Conservation (phyloP, 2,113 vertebrate genomes). For the Cheirogaleus medius region DNA sequence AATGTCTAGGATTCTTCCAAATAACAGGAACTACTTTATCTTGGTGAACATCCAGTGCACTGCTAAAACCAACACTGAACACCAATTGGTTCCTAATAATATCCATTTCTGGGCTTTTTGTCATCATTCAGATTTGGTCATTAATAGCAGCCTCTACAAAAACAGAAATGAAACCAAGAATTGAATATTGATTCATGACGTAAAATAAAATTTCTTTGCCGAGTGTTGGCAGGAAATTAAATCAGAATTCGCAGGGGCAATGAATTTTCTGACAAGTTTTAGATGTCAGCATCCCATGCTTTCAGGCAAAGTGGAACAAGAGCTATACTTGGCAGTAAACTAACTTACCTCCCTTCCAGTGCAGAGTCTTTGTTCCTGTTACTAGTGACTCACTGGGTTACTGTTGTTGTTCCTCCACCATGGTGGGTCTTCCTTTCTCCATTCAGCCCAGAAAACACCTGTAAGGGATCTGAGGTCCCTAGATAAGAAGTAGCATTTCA, state of each 20-base stretch:
- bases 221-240: conserved; percentile 44
- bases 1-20: not conserved
- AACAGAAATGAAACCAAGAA: conserved; percentile 60
- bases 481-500: not conserved
- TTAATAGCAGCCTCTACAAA: not conserved
- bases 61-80: not conserved
- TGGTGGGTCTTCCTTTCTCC: not conserved
- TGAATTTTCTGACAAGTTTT: conserved; percentile 31
- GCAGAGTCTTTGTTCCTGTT: conserved; percentile 18
- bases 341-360: not conserved
- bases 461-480: not conserved
- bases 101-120: not conserved
- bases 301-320: not conserved
- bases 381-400: conserved; percentile 19
- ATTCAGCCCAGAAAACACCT: not conserved
- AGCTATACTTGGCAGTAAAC: not conserved
- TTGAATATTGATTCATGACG: conserved; percentile 17
- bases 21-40: not conserved
- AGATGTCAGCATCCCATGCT: not conserved
- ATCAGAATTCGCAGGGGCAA: not conserved
- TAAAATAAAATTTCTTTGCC: conserved; percentile 49
- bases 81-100: not conserved
- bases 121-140: conserved; percentile 26
- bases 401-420: not conserved
- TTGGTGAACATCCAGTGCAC: not conserved